phyloP scores from a whole-genome alignment of 64 coral and sea anemone genomes.

The Actinia tenebrosa region DNA sequence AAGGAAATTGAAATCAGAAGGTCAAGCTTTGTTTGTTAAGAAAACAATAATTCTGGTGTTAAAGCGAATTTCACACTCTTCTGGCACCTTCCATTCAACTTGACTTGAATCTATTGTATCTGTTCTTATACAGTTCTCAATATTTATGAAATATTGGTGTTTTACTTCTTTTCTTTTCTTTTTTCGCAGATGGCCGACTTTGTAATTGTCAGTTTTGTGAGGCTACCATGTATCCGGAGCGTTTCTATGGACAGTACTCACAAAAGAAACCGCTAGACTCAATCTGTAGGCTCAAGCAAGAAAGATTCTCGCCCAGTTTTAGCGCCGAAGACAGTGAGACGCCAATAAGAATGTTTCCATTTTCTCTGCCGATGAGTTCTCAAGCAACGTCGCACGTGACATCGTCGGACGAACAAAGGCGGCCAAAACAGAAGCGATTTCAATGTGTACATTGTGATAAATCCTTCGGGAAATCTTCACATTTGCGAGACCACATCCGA shows the following conservation, averaged over 20 bases:
- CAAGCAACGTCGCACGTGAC: background rate
- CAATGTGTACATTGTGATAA: slow-evolving; percentile 98
- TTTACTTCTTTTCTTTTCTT: slow-evolving; percentile 4
- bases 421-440: slow-evolving; percentile 89
- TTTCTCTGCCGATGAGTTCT: slow-evolving; percentile 51
- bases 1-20: slow-evolving; percentile 30
- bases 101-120: background rate
- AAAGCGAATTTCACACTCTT: slow-evolving; percentile 1
- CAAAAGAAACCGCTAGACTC: slow-evolving; percentile 64
- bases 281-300: slow-evolving; percentile 63
- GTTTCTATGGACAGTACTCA: slow-evolving; percentile 50
- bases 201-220: slow-evolving; percentile 89
- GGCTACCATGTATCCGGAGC: slow-evolving; percentile 77
- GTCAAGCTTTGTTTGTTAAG: slow-evolving; percentile 14
- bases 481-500: slow-evolving; percentile 97
- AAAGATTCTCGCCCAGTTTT: slow-evolving; percentile 59
- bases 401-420: slow-evolving; percentile 50
- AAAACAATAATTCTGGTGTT: slow-evolving; percentile 19
- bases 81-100: background rate
- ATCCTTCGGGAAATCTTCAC: slow-evolving; percentile 96
- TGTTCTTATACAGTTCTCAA: background rate
- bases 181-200: slow-evolving; percentile 67
- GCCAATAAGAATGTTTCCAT: slow-evolving; percentile 36
- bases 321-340: slow-evolving; percentile 33
- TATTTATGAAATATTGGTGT: slow-evolving; percentile 18